Evolutionary conservation across 2,797 vertebrate genomes (phyloP).

Genomic region (Enteromius paludinosus): DNA sequence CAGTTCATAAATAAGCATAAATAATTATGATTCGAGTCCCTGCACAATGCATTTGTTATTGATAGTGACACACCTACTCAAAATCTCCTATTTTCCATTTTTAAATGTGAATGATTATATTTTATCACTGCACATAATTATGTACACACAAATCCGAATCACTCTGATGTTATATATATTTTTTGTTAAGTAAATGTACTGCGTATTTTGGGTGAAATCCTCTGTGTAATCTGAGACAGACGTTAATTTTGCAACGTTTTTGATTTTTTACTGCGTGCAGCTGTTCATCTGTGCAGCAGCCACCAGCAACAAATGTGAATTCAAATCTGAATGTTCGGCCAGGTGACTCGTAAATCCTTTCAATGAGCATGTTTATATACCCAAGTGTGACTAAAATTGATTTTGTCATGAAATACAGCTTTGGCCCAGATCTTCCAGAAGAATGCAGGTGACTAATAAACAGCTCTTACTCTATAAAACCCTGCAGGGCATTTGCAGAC

Average conservation of each 20-base stretch:
- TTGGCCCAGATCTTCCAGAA: neutral
- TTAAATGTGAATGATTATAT: neutral
- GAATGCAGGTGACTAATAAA: constrained; percentile 6
- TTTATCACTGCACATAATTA: neutral
- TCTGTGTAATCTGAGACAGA: neutral
- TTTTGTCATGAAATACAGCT: neutral
- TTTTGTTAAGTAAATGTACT: neutral
- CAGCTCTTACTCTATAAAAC: neutral
- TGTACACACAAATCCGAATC: neutral
- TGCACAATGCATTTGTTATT: neutral
- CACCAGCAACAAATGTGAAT: neutral
- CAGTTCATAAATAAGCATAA: neutral
- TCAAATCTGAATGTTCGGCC: neutral
- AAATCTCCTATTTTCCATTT: neutral
- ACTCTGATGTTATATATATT: neutral
- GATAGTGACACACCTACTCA: neutral
- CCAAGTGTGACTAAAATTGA: neutral
- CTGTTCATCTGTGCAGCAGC: neutral
- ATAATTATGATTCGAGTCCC: neutral
- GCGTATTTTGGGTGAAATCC: neutral
- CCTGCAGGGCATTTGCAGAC: constrained; percentile 10
- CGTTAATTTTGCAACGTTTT: neutral
- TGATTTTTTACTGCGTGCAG: neutral
- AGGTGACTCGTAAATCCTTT: neutral
- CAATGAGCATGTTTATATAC: neutral